Base-by-base conservation (phyloP, 1,140 invertebrate species). In the Phortica variegata region DNA sequence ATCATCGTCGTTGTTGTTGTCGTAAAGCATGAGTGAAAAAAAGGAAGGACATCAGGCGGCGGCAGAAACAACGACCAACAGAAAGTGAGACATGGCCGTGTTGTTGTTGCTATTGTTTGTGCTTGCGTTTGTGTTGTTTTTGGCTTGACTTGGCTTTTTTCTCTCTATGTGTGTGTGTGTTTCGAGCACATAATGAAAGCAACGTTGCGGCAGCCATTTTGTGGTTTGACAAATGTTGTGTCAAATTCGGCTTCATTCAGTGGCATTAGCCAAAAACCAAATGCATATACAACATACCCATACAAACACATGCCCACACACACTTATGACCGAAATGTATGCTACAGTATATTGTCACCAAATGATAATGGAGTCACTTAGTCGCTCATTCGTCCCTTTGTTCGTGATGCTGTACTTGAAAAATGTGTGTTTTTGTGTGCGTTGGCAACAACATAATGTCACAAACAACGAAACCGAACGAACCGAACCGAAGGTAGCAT, bases 181-280 rank as follows among this genome's bases (percentile, higher is more conserved):
- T 26, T 26, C 23, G 10, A 26, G 23, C 10, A 26, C 63, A 68
- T 66, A 68, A 66, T 66, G 63, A 66, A 66, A 68, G 63, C 68
- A 66, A 66, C 63, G 49, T 63, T 66, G 63, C 49, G 63, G 56
- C 54, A 54, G 60, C 63, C 63, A 66, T 66, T 66, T 66, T 66
- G 63, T 51, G 63, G 63, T 66, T 66, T 66, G 63, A 66, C 63
- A 66, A 66, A 66, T 66, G 63, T 68, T 66, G 63, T 66, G 63
- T 66, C 63, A 66, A 66, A 66, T 66, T 66, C 65, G 63, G 63
- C 63, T 60, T n/a, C n/a, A 60, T 56, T 54, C 50, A 66, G n/a
- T n/a, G n/a, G 23, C 23, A 26, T 26, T 26, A 34, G 50, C 62
- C 62, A 37, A 62, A 65, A n/a, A n/a, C n/a, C n/a, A 56, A 44